Percentiles rank a stretch among this genome's conserved stretches.
phyloP scores from a whole-genome alignment of 2,797 vertebrate genomes.

The Eulemur albifrons region DNA sequence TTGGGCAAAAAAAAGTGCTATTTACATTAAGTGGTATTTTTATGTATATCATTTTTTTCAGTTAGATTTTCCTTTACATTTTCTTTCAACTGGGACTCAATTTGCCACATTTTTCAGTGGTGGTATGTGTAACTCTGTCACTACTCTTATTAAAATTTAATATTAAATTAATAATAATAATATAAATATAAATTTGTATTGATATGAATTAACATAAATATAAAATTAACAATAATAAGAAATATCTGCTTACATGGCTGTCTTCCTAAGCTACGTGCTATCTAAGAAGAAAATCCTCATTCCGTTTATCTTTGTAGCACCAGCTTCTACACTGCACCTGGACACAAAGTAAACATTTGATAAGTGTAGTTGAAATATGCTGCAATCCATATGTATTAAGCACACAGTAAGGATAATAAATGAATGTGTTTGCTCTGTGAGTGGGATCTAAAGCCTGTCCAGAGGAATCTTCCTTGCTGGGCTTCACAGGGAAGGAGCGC shows the following conservation, averaged over 20 bases:
- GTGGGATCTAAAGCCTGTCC: not conserved
- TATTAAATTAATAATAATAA: no score
- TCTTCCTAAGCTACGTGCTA: not conserved
- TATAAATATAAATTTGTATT: no score
- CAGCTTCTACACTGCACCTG: not conserved
- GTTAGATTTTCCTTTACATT: not conserved
- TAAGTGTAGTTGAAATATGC: not conserved
- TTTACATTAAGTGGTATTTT: not conserved
- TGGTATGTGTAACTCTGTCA: not conserved
- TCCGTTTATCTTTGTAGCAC: not conserved
- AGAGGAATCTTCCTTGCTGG: not conserved
- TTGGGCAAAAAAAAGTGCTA: not conserved
- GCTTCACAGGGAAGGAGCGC: not conserved
- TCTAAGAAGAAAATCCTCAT: not conserved
- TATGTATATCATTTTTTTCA: not conserved
- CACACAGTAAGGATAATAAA: not conserved
- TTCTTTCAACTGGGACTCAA: not conserved
- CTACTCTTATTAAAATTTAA: not conserved
- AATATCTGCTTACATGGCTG: not conserved
- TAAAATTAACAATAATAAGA: no score
- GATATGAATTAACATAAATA: no score
- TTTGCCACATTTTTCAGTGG: not conserved
- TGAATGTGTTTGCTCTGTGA: not conserved
- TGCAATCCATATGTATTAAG: not conserved
- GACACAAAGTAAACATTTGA: not conserved